Evolutionary conservation across 2,888 invertebrate species (phyloP).

Genomic region (Suillia variegata): DNA sequence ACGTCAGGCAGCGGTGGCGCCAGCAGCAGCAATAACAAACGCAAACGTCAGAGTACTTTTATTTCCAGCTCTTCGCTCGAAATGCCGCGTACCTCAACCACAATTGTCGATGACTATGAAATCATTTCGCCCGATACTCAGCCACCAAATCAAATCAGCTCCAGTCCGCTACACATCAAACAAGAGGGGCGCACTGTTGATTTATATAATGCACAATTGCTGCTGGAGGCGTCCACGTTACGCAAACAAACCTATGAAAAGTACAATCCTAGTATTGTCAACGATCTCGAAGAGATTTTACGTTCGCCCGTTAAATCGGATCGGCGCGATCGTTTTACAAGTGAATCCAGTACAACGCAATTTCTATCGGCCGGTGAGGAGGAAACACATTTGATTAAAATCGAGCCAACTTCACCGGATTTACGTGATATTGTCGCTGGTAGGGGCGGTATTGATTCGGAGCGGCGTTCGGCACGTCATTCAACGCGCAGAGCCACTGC

Average conservation of each 20-base stretch:
- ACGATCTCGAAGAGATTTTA: slow-evolving; percentile 60
- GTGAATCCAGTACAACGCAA: slow-evolving; percentile 54
- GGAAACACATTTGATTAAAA: slow-evolving; percentile 51
- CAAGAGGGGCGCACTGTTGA: slow-evolving; percentile 48
- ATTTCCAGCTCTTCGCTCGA: too few species aligned
- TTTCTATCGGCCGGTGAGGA: slow-evolving; percentile 44
- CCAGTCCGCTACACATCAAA: slow-evolving; percentile 53
- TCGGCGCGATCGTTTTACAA: slow-evolving; percentile 49
- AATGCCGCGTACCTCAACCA: slow-evolving; percentile 30
- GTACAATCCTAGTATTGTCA: slow-evolving; percentile 56
- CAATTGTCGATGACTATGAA: slow-evolving; percentile 56
- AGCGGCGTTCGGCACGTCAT: slow-evolving; percentile 34
- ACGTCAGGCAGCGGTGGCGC: slow-evolving; percentile 63
- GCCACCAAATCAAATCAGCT: slow-evolving; percentile 55
- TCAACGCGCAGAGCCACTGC: slow-evolving; percentile 40
- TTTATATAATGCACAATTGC: slow-evolving; percentile 54
- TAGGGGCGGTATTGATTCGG: slow-evolving; percentile 31
- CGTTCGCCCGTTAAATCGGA: slow-evolving; percentile 58
- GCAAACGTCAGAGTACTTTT: slow-evolving; percentile 18
- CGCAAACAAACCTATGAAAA: slow-evolving; percentile 56
- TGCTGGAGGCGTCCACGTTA: slow-evolving; percentile 49
- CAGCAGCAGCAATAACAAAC: slow-evolving; percentile 35
- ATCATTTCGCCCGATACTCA: slow-evolving; percentile 53
- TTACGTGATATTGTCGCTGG: slow-evolving; percentile 50
- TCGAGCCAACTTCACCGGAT: slow-evolving; percentile 54